Base-by-base conservation (phyloP, 2,797 vertebrate species). In the Sebastes hopkinsi region DNA sequence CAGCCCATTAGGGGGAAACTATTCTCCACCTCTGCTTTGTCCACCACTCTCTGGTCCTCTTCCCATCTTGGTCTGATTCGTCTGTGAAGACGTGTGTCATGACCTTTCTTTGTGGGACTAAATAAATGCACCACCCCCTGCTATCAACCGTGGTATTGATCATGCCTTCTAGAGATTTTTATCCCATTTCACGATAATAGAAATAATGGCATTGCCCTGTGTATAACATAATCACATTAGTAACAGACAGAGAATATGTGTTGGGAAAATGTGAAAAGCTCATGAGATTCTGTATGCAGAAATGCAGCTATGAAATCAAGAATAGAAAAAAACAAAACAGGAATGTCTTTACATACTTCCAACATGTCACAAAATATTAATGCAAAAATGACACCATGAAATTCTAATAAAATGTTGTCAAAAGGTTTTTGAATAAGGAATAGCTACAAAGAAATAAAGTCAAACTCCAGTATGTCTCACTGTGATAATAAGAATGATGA, bases 1-100 rank as follows among this genome's bases (percentile, higher is more conserved):
- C 80, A 95, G 95, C 95, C 96, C 95, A 97, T 97, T 97, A 97
- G 95, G 83, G 83, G 94, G 90, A 96, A 97, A 93, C 95, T 95
- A 88, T 70, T 89, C 83, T 90, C 88, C 87, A 79, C 87, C 80
- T 89, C 73, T 79, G 77, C 83, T 88, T 84, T 88, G 75, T 82
- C 72, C 61, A 75, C 75, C 58, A 69, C 62, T 77, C 79, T 79
- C 34, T 9, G 8, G 22, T 75, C 61, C 55, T 66, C 58, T 81
- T 67, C 23, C 75, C 86, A 81, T 71, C 62, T 72, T 71, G 73
- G 68, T 80, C 75, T 80, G 69, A 85, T 83, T 76, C n/a, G 8
- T 81, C 79, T 74, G 67, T 73, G 64, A 27, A 80, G 81, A 84
- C 2, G 10, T 30, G 54, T 77, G 75, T 83, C 67, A 56, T 23